Percentiles rank a stretch among this genome's conserved stretches.
Conservation (phyloP, 2,113 vertebrate species). For the Trematomus loennbergii region DNA sequence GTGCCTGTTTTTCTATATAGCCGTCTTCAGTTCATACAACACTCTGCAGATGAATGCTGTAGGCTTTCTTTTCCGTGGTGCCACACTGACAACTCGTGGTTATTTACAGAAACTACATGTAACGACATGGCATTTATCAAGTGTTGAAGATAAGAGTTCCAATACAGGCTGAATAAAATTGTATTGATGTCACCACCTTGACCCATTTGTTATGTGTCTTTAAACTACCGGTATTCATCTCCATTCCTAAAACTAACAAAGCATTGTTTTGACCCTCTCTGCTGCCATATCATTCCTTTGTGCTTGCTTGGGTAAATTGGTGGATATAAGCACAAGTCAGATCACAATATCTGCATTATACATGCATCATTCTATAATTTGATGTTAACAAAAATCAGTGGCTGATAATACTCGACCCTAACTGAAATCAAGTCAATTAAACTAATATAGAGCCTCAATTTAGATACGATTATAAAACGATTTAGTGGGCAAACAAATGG, state of each 20-base stretch:
- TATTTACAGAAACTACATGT: slow-evolving; percentile 21
- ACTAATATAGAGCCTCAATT: background rate
- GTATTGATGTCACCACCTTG: background rate
- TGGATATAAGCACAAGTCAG: background rate
- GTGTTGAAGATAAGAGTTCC: background rate
- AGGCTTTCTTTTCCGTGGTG: slow-evolving; percentile 8
- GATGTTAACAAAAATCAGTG: background rate
- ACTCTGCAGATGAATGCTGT: slow-evolving; percentile 2
- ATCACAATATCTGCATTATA: no score
- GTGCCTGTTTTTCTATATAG: slow-evolving; percentile 4
- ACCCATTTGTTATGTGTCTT: background rate
- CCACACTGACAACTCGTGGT: slow-evolving; percentile 73
- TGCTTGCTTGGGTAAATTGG: background rate
- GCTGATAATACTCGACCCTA: background rate
- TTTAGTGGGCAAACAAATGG: background rate
- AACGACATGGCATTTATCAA: background rate
- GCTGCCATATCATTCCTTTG: no score
- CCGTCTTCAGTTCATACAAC: background rate
- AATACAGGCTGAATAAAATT: background rate
- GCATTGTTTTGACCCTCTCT: background rate
- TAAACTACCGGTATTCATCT: background rate
- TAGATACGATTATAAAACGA: no score
- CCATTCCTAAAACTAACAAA: background rate
- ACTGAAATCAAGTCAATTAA: background rate
- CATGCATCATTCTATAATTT: background rate